Base-by-base conservation (phyloP, 2,797 vertebrate species). In the Vespertilio murinus region DNA sequence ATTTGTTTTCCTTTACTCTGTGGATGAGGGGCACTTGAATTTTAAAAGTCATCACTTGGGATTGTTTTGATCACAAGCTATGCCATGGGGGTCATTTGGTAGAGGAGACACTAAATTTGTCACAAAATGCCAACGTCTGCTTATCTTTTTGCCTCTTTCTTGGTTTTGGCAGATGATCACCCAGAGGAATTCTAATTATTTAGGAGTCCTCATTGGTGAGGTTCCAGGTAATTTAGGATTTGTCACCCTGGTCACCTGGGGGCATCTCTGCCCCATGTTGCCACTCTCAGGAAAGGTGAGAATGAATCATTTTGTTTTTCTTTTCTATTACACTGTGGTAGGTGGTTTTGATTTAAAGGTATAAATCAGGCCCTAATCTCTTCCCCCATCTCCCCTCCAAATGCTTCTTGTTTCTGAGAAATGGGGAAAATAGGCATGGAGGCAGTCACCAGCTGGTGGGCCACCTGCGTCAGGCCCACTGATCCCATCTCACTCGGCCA, bases 351-450 rank as follows among this genome's bases (percentile, higher is more conserved):
- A 70, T 25, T 69, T 18, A 12, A 33, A 65, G 49, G 23, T 7
- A 22, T 35, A 56, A 64, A 20, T 84, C 35, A 47, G 25, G 83
- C 28, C 47, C 25, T 78, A 22, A 91, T 85, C 54, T 85, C 33
- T 22, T 80, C 28, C 30, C n/a, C 69, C 30, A 25, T 88, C 61
- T 93, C n/a, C 33, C n/a, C 23, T 90, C 42, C 30, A 64, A 20
- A 23, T 25, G 49, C 33, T 78, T 73, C 71, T 92, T 65, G 22
- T 84, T 95, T 80, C 93, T 84, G 35, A 52, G 77, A 84, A 77
- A 74, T 35, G 40, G 45, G 80, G 56, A 35, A 64, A 49, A 20
- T 2, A n/a, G 38, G 56, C 16, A 38, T 64, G 64, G 12, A 30
- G 67, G 49, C 18, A 70, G 52, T 74, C 42, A 30, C 14, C 12